Conservation (phyloP, 2,888 invertebrate species). For the Ptilodon capucinus region DNA sequence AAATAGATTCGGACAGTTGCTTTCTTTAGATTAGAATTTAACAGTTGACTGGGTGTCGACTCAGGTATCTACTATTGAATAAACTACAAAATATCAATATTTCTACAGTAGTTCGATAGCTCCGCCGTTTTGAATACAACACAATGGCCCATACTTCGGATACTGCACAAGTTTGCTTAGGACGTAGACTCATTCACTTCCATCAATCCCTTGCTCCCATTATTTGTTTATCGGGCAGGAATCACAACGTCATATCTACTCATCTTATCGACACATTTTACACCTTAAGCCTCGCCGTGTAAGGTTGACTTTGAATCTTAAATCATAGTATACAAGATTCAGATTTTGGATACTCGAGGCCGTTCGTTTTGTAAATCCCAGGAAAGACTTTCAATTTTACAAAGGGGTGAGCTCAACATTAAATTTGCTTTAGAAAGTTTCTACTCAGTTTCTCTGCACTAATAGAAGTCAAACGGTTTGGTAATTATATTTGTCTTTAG, state of each 20-base stretch:
- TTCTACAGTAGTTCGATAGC: slow-evolving; percentile 41
- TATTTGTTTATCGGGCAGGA: slow-evolving; percentile 62
- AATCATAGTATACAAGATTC: slow-evolving; percentile 30
- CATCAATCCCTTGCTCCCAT: slow-evolving; percentile 70
- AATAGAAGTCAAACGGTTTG: slow-evolving; percentile 23
- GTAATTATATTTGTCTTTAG: slow-evolving; percentile 19
- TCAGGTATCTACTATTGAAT: slow-evolving; percentile 42
- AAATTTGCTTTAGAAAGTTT: slow-evolving; percentile 42
- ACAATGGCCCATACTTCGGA: slow-evolving; percentile 58
- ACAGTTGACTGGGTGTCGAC: slow-evolving; percentile 24
- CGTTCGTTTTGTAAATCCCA: slow-evolving; percentile 48
- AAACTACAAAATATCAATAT: slow-evolving; percentile 57
- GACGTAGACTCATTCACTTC: slow-evolving; percentile 66
- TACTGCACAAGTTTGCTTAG: slow-evolving; percentile 71
- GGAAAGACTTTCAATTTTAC: slow-evolving; percentile 50
- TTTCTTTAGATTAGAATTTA: slow-evolving; percentile 27
- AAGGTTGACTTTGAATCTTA: slow-evolving; percentile 35
- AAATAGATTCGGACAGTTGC: slow-evolving; percentile 11
- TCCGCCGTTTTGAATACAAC: slow-evolving; percentile 53
- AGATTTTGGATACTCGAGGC: slow-evolving; percentile 47
- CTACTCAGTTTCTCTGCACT: slow-evolving; percentile 19
- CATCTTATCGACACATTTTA: slow-evolving; percentile 30
- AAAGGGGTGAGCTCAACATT: slow-evolving; percentile 43
- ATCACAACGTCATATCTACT: slow-evolving; percentile 48
- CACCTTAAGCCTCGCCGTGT: slow-evolving; percentile 35